phyloP scores from a whole-genome alignment of 2,888 invertebrate species.

The Carterocephalus palaemon region DNA sequence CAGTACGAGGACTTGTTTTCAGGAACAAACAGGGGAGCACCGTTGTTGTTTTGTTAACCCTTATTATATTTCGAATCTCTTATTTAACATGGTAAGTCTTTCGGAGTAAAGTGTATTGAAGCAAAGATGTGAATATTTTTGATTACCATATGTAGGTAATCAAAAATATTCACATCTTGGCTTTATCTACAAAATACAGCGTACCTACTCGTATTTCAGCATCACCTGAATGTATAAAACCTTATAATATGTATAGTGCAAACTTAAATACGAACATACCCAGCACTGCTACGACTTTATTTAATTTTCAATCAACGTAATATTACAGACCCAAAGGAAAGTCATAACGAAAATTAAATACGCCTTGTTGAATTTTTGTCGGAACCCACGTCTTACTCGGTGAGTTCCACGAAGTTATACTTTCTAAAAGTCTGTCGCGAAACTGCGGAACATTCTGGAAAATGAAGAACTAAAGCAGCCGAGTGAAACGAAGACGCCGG shows the following conservation, averaged over 20 bases:
- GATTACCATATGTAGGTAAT: too few relatives aligned
- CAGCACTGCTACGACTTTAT: neutral
- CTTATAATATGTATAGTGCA: too few relatives aligned
- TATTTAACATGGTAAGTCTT: too few relatives aligned
- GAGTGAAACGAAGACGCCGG: constrained; percentile 69
- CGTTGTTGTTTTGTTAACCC: neutral
- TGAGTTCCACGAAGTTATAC: constrained; percentile 77
- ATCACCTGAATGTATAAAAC: too few relatives aligned
- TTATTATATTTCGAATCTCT: too few relatives aligned
- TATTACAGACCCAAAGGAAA: constrained; percentile 40
- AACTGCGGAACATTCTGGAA: constrained; percentile 72
- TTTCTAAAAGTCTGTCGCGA: constrained; percentile 75
- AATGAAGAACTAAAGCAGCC: constrained; percentile 73
- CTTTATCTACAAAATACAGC: too few relatives aligned
- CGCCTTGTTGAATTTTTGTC: constrained; percentile 74
- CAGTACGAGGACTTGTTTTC: too few relatives aligned
- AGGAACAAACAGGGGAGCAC: too few relatives aligned
- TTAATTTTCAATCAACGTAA: constrained; percentile 10
- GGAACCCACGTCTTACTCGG: constrained; percentile 72
- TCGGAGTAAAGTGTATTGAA: too few relatives aligned
- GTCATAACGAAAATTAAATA: constrained; percentile 77
- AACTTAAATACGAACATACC: neutral
- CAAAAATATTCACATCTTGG: too few relatives aligned
- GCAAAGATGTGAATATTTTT: too few relatives aligned
- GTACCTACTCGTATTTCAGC: too few relatives aligned